Base-by-base conservation (phyloP, 2,797 vertebrate genomes). In the Cirrhinus molitorella region DNA sequence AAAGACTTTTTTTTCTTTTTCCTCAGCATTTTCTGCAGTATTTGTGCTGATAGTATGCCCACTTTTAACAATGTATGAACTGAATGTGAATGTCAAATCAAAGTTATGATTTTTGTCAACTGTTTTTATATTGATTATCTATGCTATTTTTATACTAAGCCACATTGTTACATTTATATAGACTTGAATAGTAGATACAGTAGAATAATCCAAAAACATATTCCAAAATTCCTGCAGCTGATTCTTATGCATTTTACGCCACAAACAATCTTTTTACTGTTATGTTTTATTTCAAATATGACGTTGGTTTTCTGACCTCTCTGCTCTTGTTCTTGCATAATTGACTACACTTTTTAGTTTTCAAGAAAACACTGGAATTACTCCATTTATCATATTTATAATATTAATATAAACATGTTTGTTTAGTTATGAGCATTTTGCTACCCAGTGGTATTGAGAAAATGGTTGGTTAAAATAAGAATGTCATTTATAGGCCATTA, bases 291-390 rank as follows among this genome's bases (percentile, higher is more conserved):
- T 61, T 47, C 65, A 70, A 57, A 55, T 79, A 25, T 72, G 8
- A 23, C 25, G 17, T 61, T 72, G 43, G 53, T 68, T 23, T 83
- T 57, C 40, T 37, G 21, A 23, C 28, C 76, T 51, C 57, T 65
- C n/a, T 53, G 28, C 59, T 63, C 17, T 65, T 73, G 31, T 37
- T 81, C 59, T 17, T 70, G 9, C 17, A 51, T 40, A 61, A 37
- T 43, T 17, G 28, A 76, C 43, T 55, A 76, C 19, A 67, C 34
- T 37, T 19, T 73, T 61, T 72, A 43, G 45, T 59, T 63, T 80
- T 83, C 45, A 84, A 57, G 66, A 65, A 63, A 83, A 88, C 84
- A 87, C 83, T 85, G 85, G 83, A 87, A 61, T 65, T 63, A 66
- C 19, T 80, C 73, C 73, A 83, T 61, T 47, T 75, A 77, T 55